Evolutionary conservation across 2,797 vertebrate genomes (phyloP).

Genomic region (Tragopan temminckii): DNA sequence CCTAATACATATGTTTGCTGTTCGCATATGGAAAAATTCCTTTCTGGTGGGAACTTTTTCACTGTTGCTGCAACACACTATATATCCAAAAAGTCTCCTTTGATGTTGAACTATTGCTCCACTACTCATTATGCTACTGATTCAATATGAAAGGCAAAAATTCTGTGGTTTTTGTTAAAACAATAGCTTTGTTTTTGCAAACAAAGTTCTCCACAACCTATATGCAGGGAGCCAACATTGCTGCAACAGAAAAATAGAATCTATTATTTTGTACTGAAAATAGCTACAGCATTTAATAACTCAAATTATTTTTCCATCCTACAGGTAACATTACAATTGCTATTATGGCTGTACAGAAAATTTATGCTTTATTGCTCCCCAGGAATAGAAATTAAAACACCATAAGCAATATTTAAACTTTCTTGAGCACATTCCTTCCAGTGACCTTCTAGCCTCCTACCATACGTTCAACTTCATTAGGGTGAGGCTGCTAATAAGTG

Average conservation of each 20-base stretch:
- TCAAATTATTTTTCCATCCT: constrained; percentile 1
- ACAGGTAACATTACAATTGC: constrained; percentile 4
- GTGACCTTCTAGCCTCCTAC: neutral
- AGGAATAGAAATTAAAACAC: constrained; percentile 30
- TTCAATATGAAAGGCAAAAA: constrained; percentile 78
- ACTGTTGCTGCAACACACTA: constrained; percentile 86
- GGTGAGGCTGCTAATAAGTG: neutral
- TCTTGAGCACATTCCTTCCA: neutral
- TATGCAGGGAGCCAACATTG: neutral
- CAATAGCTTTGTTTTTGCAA: constrained; percentile 57
- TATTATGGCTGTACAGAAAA: constrained; percentile 13
- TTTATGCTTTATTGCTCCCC: constrained; percentile 23
- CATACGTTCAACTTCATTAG: neutral
- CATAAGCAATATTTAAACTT: neutral
- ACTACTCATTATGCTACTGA: constrained; percentile 81
- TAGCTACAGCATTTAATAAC: neutral
- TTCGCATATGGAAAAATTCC: constrained; percentile 73
- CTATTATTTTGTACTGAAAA: constrained; percentile 17
- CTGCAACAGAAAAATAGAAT: constrained; percentile 2
- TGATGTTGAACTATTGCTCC: constrained; percentile 78
- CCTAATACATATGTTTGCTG: constrained; percentile 59
- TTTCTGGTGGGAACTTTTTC: constrained; percentile 78
- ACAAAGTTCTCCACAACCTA: constrained; percentile 54
- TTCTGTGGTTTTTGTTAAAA: constrained; percentile 59
- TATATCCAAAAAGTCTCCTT: constrained; percentile 83